A percentile compares a stretch with the other conserved stretches of the same genome.
These are phyloP conservation scores for Hypercompe scribonia DNA, from an alignment of 2,888 invertebrate species.

Conservation along the genomic window DNA sequence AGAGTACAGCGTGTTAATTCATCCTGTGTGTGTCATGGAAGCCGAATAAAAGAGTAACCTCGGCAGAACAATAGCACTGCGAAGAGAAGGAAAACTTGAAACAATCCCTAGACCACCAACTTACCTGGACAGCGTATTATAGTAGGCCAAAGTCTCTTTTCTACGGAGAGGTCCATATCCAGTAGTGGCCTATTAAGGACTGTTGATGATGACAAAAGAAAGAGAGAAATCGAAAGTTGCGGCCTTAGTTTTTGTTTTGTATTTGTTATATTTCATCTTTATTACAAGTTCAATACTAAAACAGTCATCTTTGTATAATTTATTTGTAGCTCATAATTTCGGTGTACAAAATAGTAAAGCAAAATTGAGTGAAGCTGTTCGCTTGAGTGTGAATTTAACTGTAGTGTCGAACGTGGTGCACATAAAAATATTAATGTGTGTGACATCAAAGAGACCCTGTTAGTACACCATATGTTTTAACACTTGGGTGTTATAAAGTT, in stretches of 20 bases:
- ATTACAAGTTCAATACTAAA: neutral
- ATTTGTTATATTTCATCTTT: neutral
- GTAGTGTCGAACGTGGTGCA: conserved; percentile 2
- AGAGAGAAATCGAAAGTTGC: neutral
- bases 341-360: conserved; percentile 26
- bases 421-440: conserved; percentile 9
- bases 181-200: too few species aligned
- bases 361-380: conserved; percentile 22
- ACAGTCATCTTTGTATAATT: neutral
- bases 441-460: conserved; percentile 49
- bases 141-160: too few species aligned
- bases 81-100: too few species aligned
- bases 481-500: conserved; percentile 41
- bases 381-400: conserved; percentile 37
- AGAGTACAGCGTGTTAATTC: too few species aligned
- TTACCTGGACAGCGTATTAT: too few species aligned
- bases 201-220: too few species aligned
- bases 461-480: conserved; percentile 30
- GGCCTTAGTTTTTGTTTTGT: neutral
- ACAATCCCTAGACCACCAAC: too few species aligned
- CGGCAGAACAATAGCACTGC: too few species aligned
- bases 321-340: conserved; percentile 13
- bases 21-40: too few species aligned
- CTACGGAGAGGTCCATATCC: too few species aligned
- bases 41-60: too few species aligned